A percentile compares a stretch with the other conserved stretches of the same genome.
These are phyloP conservation scores for Papilio polytes DNA, from an alignment of 1,140 invertebrate genomes.

Conservation along the genomic window DNA sequence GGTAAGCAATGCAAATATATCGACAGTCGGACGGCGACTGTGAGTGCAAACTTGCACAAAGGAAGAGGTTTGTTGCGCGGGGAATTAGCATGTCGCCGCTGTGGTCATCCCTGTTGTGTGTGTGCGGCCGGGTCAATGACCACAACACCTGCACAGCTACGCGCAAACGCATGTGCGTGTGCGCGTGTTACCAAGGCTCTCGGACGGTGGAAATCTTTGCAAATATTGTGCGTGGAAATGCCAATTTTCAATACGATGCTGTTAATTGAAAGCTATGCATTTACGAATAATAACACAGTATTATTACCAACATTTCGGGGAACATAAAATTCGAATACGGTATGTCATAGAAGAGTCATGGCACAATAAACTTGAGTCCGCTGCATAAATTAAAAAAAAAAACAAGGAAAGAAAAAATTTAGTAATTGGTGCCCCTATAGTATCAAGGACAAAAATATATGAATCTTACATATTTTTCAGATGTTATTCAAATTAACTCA, in stretches of 20 bases:
- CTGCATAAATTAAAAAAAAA: neutral
- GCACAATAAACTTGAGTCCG: neutral
- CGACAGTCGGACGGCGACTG: neutral
- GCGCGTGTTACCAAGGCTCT: constrained; percentile 65
- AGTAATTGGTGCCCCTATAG: neutral
- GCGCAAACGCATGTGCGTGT: constrained; percentile 26
- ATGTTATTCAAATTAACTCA: neutral
- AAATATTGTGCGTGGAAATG: constrained; percentile 29
- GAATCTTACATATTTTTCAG: neutral
- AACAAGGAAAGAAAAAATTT: neutral
- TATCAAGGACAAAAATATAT: neutral
- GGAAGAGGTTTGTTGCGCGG: constrained; percentile 49
- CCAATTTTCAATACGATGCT: constrained; percentile 35
- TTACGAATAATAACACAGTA: neutral
- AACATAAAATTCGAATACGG: neutral
- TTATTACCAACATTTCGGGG: neutral
- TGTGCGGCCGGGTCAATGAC: constrained; percentile 61
- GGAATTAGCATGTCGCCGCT: constrained; percentile 73
- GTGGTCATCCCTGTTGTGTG: constrained; percentile 51
- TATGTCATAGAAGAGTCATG: neutral
- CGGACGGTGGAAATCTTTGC: constrained; percentile 45
- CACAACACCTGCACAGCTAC: constrained; percentile 74
- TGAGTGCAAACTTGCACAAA: constrained; percentile 32
- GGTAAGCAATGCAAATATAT: constrained; percentile 25
- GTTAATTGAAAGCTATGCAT: constrained; percentile 25